Base-by-base conservation (phyloP, 2,113 vertebrate genomes). In the Rhynchomys soricoides region DNA sequence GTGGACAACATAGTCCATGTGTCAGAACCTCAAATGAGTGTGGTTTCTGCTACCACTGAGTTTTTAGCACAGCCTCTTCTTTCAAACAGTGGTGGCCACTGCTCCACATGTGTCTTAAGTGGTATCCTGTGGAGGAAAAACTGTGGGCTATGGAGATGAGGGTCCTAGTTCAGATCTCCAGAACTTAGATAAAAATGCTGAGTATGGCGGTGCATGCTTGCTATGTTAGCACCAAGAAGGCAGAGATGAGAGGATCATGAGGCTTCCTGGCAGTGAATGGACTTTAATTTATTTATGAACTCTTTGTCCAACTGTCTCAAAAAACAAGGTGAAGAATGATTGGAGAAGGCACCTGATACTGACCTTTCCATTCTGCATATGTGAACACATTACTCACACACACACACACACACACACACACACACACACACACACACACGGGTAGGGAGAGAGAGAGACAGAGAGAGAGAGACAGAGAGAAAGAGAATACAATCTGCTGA, bases 31-130 rank as follows among this genome's bases (percentile, higher is more conserved):
- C 31, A 97, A 70, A 24, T 11, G 7, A 59, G 19, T 24, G 86
- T 62, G 37, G n/a, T 83, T 88, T 93, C 21, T 62, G 82, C 16
- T 59, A 45, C 0, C 11, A 52, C 26, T 3, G 13, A 10, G 40
- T 93, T 45, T 50, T 75, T 92, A 55, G 9, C 17, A 59, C 86
- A 64, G 68, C 37, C 59, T 73, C 52, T 87, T 70, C 68, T 87
- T 94, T 94, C 57, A 89, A 50, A 95, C 79, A 93, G 45, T 57
- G 52, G 10, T 88, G 62, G 81, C 70, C 64, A 89, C 45, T 91
- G 52, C 73, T 52, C 86, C 57, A 78, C 37, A 43, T 34, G 34
- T 37, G 22, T 64, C 74, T 74, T 92, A 48, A 48, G 1, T 15
- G 48, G 62, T 7, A 55, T 59, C 40, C 45, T 0, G 1, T 59